Base-by-base conservation (phyloP, 2,888 invertebrate genomes). In the Andrena trimmerana region DNA sequence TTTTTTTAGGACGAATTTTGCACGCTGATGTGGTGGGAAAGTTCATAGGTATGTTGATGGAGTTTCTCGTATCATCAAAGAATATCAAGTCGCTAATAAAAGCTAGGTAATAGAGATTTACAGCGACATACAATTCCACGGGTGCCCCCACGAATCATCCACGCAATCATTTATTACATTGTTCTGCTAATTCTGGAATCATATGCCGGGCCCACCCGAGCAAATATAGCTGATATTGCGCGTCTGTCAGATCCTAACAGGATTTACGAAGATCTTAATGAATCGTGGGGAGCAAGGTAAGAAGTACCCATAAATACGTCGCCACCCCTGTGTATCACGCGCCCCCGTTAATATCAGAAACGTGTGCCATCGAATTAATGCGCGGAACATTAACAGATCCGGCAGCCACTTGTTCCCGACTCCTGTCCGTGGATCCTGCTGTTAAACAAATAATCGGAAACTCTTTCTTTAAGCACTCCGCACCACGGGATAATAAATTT, bases 231-330 rank as follows among this genome's bases (percentile, higher is more conserved):
- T 60, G 76, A 85, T 87, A 87, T 87, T 79, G 76, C 85, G 73
- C 74, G 81, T 83, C 85, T 78, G 87, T 85, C 87, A 77, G 63
- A 76, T 68, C 62, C 69, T 87, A 87, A 87, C 83, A 73, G 87
- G 86, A 87, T 87, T 87, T 87, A 83, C 85, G 83, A 72, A 81
- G 83, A 80, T 83, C 87, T 86, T 87, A 87, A 87, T 87, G 88
- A 87, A 81, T 72, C 76, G 72, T 85, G 67, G 83, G 81, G 79
- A 36, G 78, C 63, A 78, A 86, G 68, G 86, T 68, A 78, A 78
- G 81, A 77, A 86, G 78, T 60, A 68, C 74, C 62, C 81, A 78
- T 83, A 87, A 84, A 78, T 84, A 84, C 72, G 54, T 84, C 73
- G 54, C 62, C 69, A 48, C 74, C 71, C 78, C 31, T 66, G 16